Evolutionary conservation across 1,140 invertebrate species (phyloP), one percentile per base, ranked within the genome.

Genomic region (Bombus affinis): DNA sequence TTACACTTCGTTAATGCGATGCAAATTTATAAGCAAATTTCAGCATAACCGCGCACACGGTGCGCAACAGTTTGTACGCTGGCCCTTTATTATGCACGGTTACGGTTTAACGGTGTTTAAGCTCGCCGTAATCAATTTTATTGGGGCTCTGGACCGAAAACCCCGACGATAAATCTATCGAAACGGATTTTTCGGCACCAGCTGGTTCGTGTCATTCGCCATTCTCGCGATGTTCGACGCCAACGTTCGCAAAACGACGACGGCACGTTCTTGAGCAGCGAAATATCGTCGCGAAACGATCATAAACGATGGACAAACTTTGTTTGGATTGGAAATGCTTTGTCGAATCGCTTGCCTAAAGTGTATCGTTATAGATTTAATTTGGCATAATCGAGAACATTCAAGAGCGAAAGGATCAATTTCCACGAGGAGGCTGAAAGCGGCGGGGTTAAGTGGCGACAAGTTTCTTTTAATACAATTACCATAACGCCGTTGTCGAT

Each of bases 21-120:
- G 79, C 84, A 85, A 85, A 85, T 85, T 85, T 85, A 75, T 81
- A 81, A 85, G 84, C 78, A 73, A 85, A 85, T 85, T 85, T 81
- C 71, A 68, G 70, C 78, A 74, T 85, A 85, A 85, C 78, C 83
- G 83, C 71, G 83, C 71, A 47, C 71, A 37, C 44, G 42, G 75
- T 22, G 83, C 65, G 83, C 79, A 85, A 85, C 84, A 81, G 84
- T 81, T 85, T 85, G 79, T 44, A 81, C 68, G 77, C 42, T 25
- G 37, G 53, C 71, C 59, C 79, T 85, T 85, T 85, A 81, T 85
- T 85, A 80, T 81, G 59, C 77, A 53, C 77, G 68, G 78, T 85
- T 74, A 75, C 79, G 79, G 78, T 85, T 81, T 85, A 85, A 81
- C 84, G 71, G 78, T 62, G 79, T 68, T 85, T 85, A 85, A 85